Evolutionary conservation across 2,888 invertebrate species (phyloP).

Genomic region (Apamea sordens): DNA sequence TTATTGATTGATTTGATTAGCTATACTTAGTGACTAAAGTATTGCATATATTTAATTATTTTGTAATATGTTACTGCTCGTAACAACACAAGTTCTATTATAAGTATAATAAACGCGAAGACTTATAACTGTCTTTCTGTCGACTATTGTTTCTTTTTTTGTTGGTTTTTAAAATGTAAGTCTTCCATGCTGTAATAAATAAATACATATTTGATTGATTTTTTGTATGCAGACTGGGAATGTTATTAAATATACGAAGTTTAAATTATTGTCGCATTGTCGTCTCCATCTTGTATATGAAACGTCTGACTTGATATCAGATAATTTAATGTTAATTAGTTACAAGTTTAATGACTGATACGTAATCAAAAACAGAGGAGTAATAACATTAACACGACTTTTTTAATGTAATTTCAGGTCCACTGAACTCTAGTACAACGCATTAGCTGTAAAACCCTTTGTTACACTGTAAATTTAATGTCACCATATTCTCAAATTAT

Average conservation of each 20-base stretch:
- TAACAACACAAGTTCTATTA: too few relatives aligned
- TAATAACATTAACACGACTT: not conserved
- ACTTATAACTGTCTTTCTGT: too few relatives aligned
- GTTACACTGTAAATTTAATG: constrained; percentile 21
- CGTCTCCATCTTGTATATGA: not conserved
- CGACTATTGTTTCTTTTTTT: too few relatives aligned
- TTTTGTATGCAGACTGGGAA: too few relatives aligned
- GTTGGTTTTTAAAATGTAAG: too few relatives aligned
- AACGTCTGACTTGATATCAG: not conserved
- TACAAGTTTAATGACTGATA: not conserved
- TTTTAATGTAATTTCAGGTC: constrained; percentile 2
- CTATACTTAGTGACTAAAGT: not conserved
- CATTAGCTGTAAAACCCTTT: constrained; percentile 31
- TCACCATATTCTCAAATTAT: constrained; percentile 29
- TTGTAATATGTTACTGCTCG: too few relatives aligned
- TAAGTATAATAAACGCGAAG: too few relatives aligned
- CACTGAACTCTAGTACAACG: not conserved
- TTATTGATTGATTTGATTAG: not conserved
- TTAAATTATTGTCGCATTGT: too few relatives aligned
- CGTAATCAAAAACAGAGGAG: not conserved
- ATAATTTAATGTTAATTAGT: not conserved
- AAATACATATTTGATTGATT: too few relatives aligned
- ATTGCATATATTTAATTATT: not conserved
- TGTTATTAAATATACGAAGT: too few relatives aligned
- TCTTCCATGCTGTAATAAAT: too few relatives aligned